Percentiles rank a stretch among this genome's conserved stretches.
Conservation (phyloP, 2,888 invertebrate species). For the Biston betularia region DNA sequence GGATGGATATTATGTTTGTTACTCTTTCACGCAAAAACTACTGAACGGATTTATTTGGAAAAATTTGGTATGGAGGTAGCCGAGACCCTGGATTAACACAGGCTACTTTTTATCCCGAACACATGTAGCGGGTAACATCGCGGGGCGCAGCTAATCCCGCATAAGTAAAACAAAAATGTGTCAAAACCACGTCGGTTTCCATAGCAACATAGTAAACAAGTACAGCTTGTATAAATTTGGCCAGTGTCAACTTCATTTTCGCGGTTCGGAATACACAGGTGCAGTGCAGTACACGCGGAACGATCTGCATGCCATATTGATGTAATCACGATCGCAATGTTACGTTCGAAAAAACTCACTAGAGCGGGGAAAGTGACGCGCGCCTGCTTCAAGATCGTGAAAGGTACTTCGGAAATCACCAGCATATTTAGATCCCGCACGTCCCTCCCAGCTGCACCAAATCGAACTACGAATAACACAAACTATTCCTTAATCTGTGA, state of each 20-base stretch:
- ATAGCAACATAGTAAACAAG: too few species aligned
- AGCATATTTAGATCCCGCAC: conserved; percentile 60
- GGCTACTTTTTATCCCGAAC: too few species aligned
- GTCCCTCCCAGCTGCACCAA: conserved; percentile 52
- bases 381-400: conserved; percentile 80
- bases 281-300: conserved; percentile 70
- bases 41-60: too few species aligned
- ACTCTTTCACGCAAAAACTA: too few species aligned
- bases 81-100: too few species aligned
- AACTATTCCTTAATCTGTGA: conserved; percentile 10
- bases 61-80: too few species aligned
- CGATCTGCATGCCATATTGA: conserved; percentile 80
- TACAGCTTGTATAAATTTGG: too few species aligned
- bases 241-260: not conserved
- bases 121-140: too few species aligned
- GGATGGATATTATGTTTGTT: too few species aligned
- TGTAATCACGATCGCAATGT: conserved; percentile 77
- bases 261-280: conserved; percentile 61
- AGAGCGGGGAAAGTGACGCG: conserved; percentile 84
- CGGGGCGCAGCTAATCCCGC: too few species aligned
- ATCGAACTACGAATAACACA: conserved; percentile 29
- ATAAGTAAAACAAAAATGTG: too few species aligned
- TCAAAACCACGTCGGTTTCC: too few species aligned
- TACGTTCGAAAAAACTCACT: conserved; percentile 83
- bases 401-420: conserved; percentile 79